phyloP scores from a whole-genome alignment of 2,797 vertebrate species.

The Nyctibius grandis region DNA sequence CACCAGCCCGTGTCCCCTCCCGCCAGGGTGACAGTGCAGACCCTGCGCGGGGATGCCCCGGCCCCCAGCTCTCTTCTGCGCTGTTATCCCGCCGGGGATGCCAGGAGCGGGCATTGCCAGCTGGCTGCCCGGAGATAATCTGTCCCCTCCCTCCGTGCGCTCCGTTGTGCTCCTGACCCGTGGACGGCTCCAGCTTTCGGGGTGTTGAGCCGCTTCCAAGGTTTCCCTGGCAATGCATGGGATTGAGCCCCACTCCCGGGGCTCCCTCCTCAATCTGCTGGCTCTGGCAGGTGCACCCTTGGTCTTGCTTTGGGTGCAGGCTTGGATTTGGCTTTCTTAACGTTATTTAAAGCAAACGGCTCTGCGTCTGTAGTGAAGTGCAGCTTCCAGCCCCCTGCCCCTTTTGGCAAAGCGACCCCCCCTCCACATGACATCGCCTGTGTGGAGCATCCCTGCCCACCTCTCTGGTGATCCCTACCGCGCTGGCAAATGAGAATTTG shows the following conservation, averaged over 20 bases:
- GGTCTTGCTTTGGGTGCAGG: neutral
- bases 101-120: constrained; percentile 23
- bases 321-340: neutral
- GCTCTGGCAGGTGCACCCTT: neutral
- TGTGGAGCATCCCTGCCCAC: neutral
- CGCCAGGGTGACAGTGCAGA: fast-evolving
- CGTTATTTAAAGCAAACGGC: neutral
- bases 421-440: fast-evolving
- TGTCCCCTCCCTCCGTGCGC: neutral
- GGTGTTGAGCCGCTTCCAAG: neutral
- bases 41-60: neutral
- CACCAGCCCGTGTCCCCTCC: neutral
- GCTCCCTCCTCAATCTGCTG: neutral
- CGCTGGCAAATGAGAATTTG: neutral
- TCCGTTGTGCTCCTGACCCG: neutral
- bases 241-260: fast-evolving
- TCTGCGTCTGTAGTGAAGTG: neutral
- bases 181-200: neutral
- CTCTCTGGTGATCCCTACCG: neutral
- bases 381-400: neutral
- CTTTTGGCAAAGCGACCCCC: neutral
- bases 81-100: neutral
- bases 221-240: neutral
- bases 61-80: neutral
- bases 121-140: constrained; percentile 46